phyloP scores from a whole-genome alignment of 2,113 vertebrate species.

The Rhinoptilus africanus region DNA sequence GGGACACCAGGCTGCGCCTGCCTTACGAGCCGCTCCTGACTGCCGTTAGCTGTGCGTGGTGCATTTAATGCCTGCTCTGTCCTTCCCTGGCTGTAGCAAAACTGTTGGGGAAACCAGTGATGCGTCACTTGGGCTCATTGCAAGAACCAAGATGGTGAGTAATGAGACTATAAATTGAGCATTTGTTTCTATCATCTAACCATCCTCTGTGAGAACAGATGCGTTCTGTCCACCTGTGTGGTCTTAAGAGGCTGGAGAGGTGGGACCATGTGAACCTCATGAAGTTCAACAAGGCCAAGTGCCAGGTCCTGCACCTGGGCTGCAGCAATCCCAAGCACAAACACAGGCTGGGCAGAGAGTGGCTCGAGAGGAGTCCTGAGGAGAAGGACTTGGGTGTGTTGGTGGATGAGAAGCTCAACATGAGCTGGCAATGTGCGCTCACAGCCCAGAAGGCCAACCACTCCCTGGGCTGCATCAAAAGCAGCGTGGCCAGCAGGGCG shows the following conservation, averaged over 20 bases:
- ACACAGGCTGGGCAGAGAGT: not conserved
- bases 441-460: too few relatives aligned
- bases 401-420: too few relatives aligned
- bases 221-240: not conserved
- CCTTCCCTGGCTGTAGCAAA: not conserved
- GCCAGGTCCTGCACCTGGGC: not conserved
- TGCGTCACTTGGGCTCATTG: not conserved
- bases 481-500: too few relatives aligned
- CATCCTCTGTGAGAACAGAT: not conserved
- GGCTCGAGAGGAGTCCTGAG: not conserved
- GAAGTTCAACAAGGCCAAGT: not conserved
- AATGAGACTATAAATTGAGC: not conserved
- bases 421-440: too few relatives aligned
- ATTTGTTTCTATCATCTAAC: not conserved
- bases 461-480: too few relatives aligned
- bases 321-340: not conserved
- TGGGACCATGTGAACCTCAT: not conserved
- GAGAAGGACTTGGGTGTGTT: too few relatives aligned
- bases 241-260: not conserved
- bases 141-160: not conserved
- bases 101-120: not conserved
- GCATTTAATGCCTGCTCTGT: not conserved
- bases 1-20: rapidly evolving
- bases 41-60: rapidly evolving
- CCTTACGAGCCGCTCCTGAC: not conserved